These are phyloP conservation scores for Canis aureus DNA, from an alignment of 2,113 vertebrate genomes.

Conservation along the genomic window DNA sequence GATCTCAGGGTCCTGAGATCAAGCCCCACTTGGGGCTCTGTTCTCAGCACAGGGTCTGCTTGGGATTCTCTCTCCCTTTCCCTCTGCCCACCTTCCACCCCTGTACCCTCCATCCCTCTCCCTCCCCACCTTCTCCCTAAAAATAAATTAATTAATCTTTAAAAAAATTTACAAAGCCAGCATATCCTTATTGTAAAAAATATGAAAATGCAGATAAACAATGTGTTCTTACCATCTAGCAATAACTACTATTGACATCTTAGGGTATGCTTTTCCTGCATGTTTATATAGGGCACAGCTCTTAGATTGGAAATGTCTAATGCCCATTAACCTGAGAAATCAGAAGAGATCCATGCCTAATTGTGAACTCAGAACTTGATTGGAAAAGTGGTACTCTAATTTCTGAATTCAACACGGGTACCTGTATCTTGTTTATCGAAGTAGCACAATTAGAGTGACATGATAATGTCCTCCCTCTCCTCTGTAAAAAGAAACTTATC, in stretches of 20 bases:
- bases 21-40: not conserved
- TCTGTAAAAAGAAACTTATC: conserved; percentile 28
- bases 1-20: not conserved
- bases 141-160: not conserved
- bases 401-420: conserved; percentile 16
- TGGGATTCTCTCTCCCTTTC: not conserved
- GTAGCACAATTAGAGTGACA: not conserved
- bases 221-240: conserved; percentile 39
- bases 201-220: conserved; percentile 30
- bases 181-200: not conserved
- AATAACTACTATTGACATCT: not conserved
- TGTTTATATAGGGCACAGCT: not conserved
- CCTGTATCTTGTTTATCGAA: conserved; percentile 44
- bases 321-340: not conserved
- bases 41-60: not conserved
- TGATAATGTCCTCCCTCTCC: not conserved
- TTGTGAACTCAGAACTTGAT: conserved; percentile 61
- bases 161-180: not conserved
- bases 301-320: conserved; percentile 46
- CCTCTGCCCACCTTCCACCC: not conserved
- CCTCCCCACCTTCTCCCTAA: not conserved
- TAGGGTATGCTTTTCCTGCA: not conserved
- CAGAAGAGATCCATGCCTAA: conserved; percentile 71
- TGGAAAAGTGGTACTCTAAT: conserved; percentile 38
- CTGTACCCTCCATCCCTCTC: no score